A percentile compares a stretch with the other conserved stretches of the same genome.
phyloP scores from a whole-genome alignment of 2,113 vertebrate species.

The Ibidorhyncha struthersii region DNA sequence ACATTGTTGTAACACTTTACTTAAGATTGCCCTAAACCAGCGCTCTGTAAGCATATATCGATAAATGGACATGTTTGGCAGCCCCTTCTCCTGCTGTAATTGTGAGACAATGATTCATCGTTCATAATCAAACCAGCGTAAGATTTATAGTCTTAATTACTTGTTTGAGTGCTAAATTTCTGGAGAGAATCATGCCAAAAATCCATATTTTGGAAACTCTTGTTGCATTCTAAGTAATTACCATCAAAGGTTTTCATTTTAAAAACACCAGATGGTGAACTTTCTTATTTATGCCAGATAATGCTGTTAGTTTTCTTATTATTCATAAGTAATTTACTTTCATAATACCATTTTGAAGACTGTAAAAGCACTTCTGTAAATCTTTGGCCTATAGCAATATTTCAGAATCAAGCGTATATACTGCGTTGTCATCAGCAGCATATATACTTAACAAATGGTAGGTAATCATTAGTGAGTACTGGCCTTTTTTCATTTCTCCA shows the following conservation, averaged over 20 bases:
- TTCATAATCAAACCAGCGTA: slow-evolving; percentile 11
- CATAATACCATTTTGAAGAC: slow-evolving; percentile 9
- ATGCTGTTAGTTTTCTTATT: slow-evolving; percentile 39
- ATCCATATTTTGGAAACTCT: slow-evolving; percentile 36
- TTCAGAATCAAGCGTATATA: neutral
- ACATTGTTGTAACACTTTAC: slow-evolving; percentile 22
- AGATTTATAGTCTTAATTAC: slow-evolving; percentile 64
- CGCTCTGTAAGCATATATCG: neutral
- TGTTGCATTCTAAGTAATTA: slow-evolving; percentile 46
- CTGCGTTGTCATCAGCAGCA: neutral
- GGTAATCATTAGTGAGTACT: neutral
- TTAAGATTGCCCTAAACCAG: neutral
- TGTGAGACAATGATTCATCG: slow-evolving; percentile 44
- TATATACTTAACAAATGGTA: neutral
- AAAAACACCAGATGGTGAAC: slow-evolving; percentile 62
- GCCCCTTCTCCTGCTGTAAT: neutral
- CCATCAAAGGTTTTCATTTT: slow-evolving; percentile 52
- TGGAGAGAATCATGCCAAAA: slow-evolving; percentile 25
- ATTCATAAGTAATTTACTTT: slow-evolving; percentile 31
- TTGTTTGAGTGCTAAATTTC: slow-evolving; percentile 38
- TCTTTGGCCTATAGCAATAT: neutral
- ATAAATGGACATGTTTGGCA: slow-evolving; percentile 50
- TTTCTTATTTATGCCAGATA: slow-evolving; percentile 50
- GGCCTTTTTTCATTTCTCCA: neutral
- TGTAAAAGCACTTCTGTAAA: neutral